Evolutionary conservation across 2,888 invertebrate genomes (phyloP).

Genomic region (Dynastes maya): DNA sequence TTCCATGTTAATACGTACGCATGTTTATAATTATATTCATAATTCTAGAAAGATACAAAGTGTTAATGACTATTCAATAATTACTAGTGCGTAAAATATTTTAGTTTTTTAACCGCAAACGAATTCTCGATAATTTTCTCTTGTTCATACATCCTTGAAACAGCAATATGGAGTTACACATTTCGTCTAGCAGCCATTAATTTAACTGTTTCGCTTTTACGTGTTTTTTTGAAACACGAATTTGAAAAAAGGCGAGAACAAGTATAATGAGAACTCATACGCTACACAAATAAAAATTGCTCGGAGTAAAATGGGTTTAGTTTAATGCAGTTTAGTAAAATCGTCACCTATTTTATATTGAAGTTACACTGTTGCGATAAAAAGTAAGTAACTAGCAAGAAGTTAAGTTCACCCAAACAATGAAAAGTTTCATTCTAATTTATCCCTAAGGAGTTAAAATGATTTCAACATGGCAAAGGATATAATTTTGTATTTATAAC

Average conservation of each 20-base stretch:
- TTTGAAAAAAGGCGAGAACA: not conserved
- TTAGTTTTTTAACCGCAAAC: not conserved
- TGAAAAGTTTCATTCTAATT: too few relatives aligned
- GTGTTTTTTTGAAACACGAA: not conserved
- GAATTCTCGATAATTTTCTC: not conserved
- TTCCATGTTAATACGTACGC: not conserved
- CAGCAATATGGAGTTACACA: not conserved
- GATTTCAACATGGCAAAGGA: too few relatives aligned
- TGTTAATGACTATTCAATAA: slow-evolving; percentile 12
- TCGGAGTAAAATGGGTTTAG: too few relatives aligned
- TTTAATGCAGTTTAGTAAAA: too few relatives aligned
- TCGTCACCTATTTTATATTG: too few relatives aligned
- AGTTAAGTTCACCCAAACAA: too few relatives aligned
- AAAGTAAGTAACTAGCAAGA: too few relatives aligned
- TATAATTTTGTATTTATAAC: too few relatives aligned
- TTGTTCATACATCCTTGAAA: not conserved
- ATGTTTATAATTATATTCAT: not conserved
- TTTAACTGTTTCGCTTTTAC: not conserved
- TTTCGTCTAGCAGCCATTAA: not conserved
- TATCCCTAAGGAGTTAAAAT: too few relatives aligned
- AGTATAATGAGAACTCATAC: not conserved
- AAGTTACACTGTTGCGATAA: too few relatives aligned
- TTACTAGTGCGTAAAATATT: not conserved
- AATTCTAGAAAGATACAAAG: not conserved
- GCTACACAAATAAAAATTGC: not conserved